Evolutionary conservation across 1,140 invertebrate genomes (phyloP).

Genomic region (Delia radicum): DNA sequence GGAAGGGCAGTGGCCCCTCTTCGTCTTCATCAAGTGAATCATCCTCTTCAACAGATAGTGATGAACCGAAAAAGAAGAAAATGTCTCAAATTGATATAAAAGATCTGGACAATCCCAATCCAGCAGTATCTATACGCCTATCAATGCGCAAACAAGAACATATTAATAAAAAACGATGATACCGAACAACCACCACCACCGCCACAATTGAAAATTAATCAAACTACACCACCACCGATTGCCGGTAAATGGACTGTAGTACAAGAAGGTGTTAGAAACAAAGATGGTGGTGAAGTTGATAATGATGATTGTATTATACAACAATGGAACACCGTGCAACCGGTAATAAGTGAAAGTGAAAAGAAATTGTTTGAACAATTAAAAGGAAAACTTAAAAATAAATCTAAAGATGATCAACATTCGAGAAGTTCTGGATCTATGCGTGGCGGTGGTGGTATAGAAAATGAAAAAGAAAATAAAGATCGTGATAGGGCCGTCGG

Average conservation of each 20-base stretch:
- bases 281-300: slow-evolving; percentile 37
- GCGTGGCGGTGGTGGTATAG: too few species aligned
- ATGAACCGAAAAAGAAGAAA: slow-evolving; percentile 57
- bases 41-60: slow-evolving; percentile 58
- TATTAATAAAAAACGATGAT: slow-evolving; percentile 56
- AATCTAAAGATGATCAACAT: slow-evolving; percentile 30
- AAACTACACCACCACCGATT: slow-evolving; percentile 39
- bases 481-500: background rate
- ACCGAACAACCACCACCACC: slow-evolving; percentile 44
- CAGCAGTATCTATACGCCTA: slow-evolving; percentile 65
- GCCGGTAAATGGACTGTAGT: slow-evolving; percentile 43
- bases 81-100: background rate
- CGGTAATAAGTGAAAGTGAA: slow-evolving; percentile 61
- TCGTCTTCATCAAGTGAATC: slow-evolving; percentile 55
- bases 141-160: slow-evolving; percentile 66
- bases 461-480: background rate
- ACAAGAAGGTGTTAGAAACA: slow-evolving; percentile 31
- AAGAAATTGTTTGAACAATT: slow-evolving; percentile 62
- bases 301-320: slow-evolving; percentile 60
- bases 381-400: slow-evolving; percentile 58
- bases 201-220: background rate
- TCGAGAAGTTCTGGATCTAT: background rate
- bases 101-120: slow-evolving; percentile 48
- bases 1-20: slow-evolving; percentile 54
- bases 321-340: slow-evolving; percentile 64